A percentile compares a stretch with the other conserved stretches of the same genome.
These are phyloP conservation scores for Melanophora roralis DNA, from an alignment of 2,888 invertebrate genomes.

Conservation along the genomic window DNA sequence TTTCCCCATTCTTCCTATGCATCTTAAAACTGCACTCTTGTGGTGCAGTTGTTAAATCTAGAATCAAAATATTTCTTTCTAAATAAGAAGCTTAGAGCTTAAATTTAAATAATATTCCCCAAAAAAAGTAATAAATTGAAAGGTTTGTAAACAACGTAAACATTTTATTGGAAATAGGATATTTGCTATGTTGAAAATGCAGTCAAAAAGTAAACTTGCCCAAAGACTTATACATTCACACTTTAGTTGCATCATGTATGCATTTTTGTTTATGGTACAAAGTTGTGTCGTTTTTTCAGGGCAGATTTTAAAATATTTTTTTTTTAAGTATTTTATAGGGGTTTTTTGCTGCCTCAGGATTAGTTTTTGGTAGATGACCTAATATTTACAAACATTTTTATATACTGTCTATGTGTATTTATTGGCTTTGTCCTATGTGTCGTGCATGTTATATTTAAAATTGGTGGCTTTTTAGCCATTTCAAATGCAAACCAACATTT, in stretches of 20 bases:
- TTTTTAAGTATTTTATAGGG: not conserved
- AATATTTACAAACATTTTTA: slow-evolving; percentile 42
- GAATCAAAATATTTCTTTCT: slow-evolving; percentile 48
- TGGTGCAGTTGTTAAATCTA: slow-evolving; percentile 58
- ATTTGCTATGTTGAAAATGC: slow-evolving; percentile 13
- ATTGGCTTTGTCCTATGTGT: slow-evolving; percentile 36
- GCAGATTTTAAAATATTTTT: not conserved
- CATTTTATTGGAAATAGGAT: slow-evolving; percentile 21
- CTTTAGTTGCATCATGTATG: not conserved
- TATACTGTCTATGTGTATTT: not conserved
- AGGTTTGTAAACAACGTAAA: slow-evolving; percentile 42
- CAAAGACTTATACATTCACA: not conserved
- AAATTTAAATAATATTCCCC: no score
- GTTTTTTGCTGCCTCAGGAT: slow-evolving; percentile 12
- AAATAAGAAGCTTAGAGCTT: slow-evolving; percentile 41
- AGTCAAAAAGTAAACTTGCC: not conserved
- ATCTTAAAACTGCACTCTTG: no score
- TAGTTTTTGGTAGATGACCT: slow-evolving; percentile 50
- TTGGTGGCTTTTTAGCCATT: slow-evolving; percentile 61
- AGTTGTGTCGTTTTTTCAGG: slow-evolving; percentile 15
- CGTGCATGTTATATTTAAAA: slow-evolving; percentile 59
- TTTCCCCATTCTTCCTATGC: no score
- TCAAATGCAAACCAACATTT: slow-evolving; percentile 37
- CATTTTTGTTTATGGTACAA: slow-evolving; percentile 27
- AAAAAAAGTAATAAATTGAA: slow-evolving; percentile 37